Base-by-base conservation (phyloP, 2,113 vertebrate species). In the Ptyas mucosa region DNA sequence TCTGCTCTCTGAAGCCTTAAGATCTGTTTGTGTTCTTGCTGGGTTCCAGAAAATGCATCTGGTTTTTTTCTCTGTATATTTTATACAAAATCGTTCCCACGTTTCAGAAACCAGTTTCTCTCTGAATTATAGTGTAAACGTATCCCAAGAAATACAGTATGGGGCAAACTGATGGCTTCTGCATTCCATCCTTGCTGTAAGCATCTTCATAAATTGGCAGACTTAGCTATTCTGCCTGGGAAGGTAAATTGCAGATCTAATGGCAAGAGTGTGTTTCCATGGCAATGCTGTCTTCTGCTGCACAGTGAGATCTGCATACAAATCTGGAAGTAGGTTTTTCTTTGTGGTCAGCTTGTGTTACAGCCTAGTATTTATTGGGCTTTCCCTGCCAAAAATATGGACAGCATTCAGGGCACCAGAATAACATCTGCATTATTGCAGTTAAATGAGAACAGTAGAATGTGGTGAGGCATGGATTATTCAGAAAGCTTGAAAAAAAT, bases 241-340 rank as follows among this genome's bases (percentile, higher is more conserved):
- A 64, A 90, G 75, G 91, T 85, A 91, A 96, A 96, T 75, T 94
- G 88, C 64, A 95, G 93, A 57, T 52, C 87, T 94, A 91, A 91
- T 92, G 95, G 95, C 51, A 9, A 6, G 54, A 85, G 96, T 26
- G 88, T 89, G 95, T 97, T 96, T 94, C 92, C 94, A 92, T 97
- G 95, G 96, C 54, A 95, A 95, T 91, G 0, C 20, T 4, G 53
- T 95, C 95, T 96, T 89, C 96, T 94, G 95, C 94, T 95, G 89
- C 87, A 53, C 95, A 96, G 96, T 96, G 95, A 90, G 85, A 51
- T 95, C 29, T 86, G 95, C 93, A 91, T 93, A 93, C 96, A 93
- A 95, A 96, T 95, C 94, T 87, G 89, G 94, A 94, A 54, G 24
- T 93, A 81, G 49, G 5, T 14, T 34, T 54, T 43, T 53, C 14